Evolutionary conservation across 2,113 vertebrate genomes (phyloP).

Genomic region (Chiloscyllium plagiosum): DNA sequence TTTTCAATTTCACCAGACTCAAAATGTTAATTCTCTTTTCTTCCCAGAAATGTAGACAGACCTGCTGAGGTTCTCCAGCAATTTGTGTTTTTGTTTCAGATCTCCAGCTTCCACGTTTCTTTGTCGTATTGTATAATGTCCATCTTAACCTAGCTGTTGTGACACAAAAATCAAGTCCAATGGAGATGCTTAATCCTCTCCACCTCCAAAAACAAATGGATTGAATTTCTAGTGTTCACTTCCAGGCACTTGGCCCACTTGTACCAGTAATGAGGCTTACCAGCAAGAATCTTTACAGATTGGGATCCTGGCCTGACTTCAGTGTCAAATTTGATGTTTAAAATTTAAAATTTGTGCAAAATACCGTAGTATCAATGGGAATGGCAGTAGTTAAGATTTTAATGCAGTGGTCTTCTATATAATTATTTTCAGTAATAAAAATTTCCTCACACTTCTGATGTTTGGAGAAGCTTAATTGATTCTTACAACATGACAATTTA

Average conservation of each 20-base stretch:
- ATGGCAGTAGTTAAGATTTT: neutral
- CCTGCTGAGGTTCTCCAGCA: no score
- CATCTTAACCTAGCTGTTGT: neutral
- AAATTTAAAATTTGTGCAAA: neutral
- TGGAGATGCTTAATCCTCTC: neutral
- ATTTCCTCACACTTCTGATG: neutral
- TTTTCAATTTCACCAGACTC: neutral
- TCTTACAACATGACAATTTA: neutral
- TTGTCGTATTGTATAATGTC: no score
- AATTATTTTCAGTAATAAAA: neutral
- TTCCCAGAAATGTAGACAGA: no score
- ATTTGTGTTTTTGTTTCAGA: no score
- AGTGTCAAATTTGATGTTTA: neutral
- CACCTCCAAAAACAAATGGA: neutral
- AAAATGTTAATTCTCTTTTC: no score
- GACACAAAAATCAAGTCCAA: neutral
- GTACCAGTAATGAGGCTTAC: no score
- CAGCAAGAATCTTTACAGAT: neutral
- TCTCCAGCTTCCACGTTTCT: no score
- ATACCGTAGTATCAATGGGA: no score
- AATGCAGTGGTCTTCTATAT: neutral
- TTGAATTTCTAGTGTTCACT: neutral
- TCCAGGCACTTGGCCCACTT: neutral
- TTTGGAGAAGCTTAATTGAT: neutral
- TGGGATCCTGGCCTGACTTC: neutral